Percentiles rank a stretch among this genome's conserved stretches.
phyloP scores from a whole-genome alignment of 2,888 invertebrate genomes.

The Calliphora vomitoria region DNA sequence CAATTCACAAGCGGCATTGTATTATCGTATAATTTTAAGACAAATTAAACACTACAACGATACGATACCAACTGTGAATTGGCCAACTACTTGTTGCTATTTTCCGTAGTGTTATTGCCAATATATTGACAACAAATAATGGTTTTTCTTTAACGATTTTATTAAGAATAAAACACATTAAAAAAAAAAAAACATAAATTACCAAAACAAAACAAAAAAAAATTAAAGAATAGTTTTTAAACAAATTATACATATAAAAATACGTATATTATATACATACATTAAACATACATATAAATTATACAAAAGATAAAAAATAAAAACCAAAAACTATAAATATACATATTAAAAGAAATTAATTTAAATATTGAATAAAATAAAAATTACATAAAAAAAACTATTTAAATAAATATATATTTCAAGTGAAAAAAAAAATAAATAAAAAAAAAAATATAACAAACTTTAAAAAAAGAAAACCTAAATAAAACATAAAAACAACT shows the following conservation, averaged over 20 bases:
- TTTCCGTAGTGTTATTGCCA: constrained; percentile 27
- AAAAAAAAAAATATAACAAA: constrained; percentile 57
- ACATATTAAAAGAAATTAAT: constrained; percentile 61
- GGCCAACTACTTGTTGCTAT: not conserved
- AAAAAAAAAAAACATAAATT: constrained; percentile 15
- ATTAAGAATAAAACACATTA: constrained; percentile 27
- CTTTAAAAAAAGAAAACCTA: constrained; percentile 63
- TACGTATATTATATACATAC: constrained; percentile 61
- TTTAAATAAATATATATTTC: constrained; percentile 68
- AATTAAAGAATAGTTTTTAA: constrained; percentile 54
- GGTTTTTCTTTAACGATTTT: constrained; percentile 60
- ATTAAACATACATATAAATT: constrained; percentile 61
- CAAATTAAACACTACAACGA: not conserved
- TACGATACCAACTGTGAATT: not conserved
- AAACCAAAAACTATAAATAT: constrained; percentile 59
- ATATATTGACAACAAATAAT: constrained; percentile 23
- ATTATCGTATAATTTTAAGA: too few relatives aligned
- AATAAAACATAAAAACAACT: constrained; percentile 72
- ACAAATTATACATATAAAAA: constrained; percentile 62
- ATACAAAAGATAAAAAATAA: constrained; percentile 48
- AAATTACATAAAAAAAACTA: constrained; percentile 60
- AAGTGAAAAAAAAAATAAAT: constrained; percentile 54
- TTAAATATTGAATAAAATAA: constrained; percentile 64
- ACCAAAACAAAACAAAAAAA: constrained; percentile 7
- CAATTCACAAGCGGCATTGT: not conserved